These are phyloP conservation scores for Pelusios castaneus DNA, from an alignment of 2,113 vertebrate genomes.

Conservation along the genomic window DNA sequence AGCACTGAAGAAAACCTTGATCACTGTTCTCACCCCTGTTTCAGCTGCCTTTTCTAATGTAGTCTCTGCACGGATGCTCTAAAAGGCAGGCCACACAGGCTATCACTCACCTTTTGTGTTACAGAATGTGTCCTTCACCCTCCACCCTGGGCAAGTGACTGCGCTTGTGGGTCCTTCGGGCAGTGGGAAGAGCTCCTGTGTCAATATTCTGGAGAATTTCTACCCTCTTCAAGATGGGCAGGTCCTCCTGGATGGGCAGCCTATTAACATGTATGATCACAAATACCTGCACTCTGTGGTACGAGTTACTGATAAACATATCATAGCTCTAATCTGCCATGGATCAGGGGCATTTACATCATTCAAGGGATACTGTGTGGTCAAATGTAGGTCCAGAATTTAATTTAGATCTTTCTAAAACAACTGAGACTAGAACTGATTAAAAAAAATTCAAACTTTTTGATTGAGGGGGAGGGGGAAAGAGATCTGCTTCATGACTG, in stretches of 20 bases:
- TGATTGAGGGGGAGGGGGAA: not conserved
- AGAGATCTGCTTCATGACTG: not conserved
- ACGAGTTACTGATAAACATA: slow-evolving; percentile 48
- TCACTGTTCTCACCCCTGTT: not conserved
- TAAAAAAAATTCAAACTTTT: not conserved
- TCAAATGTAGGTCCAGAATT: not conserved
- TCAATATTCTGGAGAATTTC: slow-evolving; percentile 94
- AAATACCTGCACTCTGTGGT: slow-evolving; percentile 93
- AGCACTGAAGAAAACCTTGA: not conserved
- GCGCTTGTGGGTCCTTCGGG: slow-evolving; percentile 94
- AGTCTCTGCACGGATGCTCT: not conserved
- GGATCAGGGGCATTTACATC: not conserved
- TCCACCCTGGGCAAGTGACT: slow-evolving; percentile 89
- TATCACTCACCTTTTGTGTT: not conserved
- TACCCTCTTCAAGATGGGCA: slow-evolving; percentile 89
- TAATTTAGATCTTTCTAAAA: not conserved
- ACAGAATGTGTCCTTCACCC: slow-evolving; percentile 91
- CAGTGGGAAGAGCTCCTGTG: slow-evolving; percentile 96
- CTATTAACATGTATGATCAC: slow-evolving; percentile 86
- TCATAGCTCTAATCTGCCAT: not conserved
- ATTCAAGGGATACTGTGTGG: not conserved
- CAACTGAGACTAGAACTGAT: slow-evolving; percentile 13
- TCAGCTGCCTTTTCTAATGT: not conserved
- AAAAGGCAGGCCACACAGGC: not conserved
- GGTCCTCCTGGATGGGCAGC: slow-evolving; percentile 89